These are phyloP conservation scores for Nasonia giraulti DNA, from an alignment of 1,140 invertebrate species.

Conservation along the genomic window DNA sequence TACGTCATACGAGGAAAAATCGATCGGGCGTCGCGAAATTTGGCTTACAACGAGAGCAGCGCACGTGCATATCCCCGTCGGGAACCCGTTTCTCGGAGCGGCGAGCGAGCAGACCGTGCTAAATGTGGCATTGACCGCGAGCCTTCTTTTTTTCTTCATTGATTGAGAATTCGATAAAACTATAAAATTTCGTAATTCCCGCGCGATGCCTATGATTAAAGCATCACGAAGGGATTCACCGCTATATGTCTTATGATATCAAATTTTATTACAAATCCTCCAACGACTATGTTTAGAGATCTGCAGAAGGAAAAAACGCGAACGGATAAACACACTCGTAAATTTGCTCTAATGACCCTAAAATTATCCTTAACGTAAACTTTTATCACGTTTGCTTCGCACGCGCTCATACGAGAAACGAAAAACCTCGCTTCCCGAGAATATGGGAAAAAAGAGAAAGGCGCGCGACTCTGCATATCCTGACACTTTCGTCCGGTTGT, in stretches of 20 bases:
- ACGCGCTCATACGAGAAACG: neutral
- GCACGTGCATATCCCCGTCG: too few relatives aligned
- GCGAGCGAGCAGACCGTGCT: too few relatives aligned
- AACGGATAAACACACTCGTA: neutral
- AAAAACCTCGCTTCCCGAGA: neutral
- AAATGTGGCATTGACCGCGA: too few relatives aligned
- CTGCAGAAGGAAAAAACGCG: too few relatives aligned
- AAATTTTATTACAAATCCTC: neutral
- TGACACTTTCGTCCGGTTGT: conserved; percentile 24
- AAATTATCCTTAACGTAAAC: neutral
- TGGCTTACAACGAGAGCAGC: too few relatives aligned
- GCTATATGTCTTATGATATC: neutral
- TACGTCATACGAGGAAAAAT: too few relatives aligned
- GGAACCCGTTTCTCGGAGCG: too few relatives aligned
- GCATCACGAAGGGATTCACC: neutral
- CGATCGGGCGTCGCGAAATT: too few relatives aligned
- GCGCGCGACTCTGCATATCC: neutral
- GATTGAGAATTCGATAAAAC: too few relatives aligned
- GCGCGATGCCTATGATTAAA: too few relatives aligned
- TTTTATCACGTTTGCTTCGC: neutral
- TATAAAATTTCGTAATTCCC: neutral
- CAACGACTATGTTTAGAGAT: too few relatives aligned
- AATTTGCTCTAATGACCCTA: neutral
- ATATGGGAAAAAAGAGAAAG: neutral
- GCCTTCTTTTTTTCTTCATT: too few relatives aligned